These are phyloP conservation scores for Hapalemur alaotrensis DNA, from an alignment of 2,797 vertebrate genomes.

Conservation along the genomic window DNA sequence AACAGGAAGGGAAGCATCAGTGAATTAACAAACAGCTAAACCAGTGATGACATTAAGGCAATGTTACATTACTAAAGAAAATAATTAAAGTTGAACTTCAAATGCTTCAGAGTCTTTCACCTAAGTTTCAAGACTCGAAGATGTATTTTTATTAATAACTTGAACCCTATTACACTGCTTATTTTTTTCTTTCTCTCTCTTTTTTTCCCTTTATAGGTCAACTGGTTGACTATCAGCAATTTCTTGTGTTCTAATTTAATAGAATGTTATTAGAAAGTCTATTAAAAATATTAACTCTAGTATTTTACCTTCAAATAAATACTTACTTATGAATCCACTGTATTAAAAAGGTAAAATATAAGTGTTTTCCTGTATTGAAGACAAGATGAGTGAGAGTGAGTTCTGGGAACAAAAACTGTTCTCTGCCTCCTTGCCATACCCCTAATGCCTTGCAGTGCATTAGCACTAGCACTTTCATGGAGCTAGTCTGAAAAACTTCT, in stretches of 20 bases:
- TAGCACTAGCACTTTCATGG: neutral
- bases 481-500: fast-evolving
- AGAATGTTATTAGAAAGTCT: neutral
- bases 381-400: neutral
- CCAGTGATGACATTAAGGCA: neutral
- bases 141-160: neutral
- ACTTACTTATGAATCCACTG: neutral
- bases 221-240: neutral
- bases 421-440: neutral
- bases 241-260: neutral
- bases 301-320: neutral
- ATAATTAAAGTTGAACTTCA: neutral
- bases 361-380: neutral
- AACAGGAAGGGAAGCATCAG: neutral
- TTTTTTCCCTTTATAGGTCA: neutral
- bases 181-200: neutral
- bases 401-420: neutral
- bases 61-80: neutral
- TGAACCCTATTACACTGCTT: neutral
- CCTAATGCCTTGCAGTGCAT: fast-evolving
- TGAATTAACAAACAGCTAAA: neutral
- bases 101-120: neutral
- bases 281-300: neutral
- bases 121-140: neutral
- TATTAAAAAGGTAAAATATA: neutral